A percentile compares a stretch with the other conserved stretches of the same genome.
Evolutionary conservation across 2,797 vertebrate genomes (phyloP).

Genomic region (Eulemur mongoz): DNA sequence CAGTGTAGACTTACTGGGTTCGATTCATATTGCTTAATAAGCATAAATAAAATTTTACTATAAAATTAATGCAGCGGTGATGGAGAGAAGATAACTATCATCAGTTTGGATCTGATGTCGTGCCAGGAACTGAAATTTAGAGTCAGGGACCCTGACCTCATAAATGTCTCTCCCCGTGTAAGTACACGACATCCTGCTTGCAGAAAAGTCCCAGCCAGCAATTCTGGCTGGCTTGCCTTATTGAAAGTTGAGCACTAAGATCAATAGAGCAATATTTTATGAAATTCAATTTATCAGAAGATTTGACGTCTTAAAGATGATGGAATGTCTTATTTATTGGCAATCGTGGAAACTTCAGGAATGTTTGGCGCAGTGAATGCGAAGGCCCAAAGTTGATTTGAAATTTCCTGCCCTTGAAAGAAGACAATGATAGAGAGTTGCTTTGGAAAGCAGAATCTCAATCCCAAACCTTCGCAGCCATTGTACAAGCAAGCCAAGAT

Average conservation of each 20-base stretch:
- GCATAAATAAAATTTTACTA: background rate
- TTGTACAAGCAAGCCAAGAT: background rate
- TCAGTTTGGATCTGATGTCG: background rate
- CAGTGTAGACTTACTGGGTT: accelerated
- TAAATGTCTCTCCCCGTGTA: constrained; percentile 67
- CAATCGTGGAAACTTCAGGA: constrained; percentile 77
- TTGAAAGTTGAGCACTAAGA: constrained; percentile 80
- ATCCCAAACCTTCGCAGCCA: background rate
- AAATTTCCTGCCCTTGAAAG: constrained; percentile 69
- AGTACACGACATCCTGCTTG: constrained; percentile 69
- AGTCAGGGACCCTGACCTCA: constrained; percentile 33
- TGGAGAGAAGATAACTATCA: background rate
- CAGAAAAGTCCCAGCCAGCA: constrained; percentile 74
- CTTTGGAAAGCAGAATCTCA: constrained; percentile 27
- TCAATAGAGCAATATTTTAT: constrained; percentile 85
- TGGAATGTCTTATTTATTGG: constrained; percentile 83
- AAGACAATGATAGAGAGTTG: constrained; percentile 51
- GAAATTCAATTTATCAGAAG: constrained; percentile 84
- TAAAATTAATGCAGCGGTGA: background rate
- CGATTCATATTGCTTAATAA: background rate
- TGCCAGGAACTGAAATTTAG: constrained; percentile 27
- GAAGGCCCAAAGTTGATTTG: constrained; percentile 68
- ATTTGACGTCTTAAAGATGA: constrained; percentile 83
- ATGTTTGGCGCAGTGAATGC: constrained; percentile 72
- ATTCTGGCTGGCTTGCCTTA: constrained; percentile 73